Conservation (phyloP, 1,140 invertebrate genomes). For the Microplitis demolitor region DNA sequence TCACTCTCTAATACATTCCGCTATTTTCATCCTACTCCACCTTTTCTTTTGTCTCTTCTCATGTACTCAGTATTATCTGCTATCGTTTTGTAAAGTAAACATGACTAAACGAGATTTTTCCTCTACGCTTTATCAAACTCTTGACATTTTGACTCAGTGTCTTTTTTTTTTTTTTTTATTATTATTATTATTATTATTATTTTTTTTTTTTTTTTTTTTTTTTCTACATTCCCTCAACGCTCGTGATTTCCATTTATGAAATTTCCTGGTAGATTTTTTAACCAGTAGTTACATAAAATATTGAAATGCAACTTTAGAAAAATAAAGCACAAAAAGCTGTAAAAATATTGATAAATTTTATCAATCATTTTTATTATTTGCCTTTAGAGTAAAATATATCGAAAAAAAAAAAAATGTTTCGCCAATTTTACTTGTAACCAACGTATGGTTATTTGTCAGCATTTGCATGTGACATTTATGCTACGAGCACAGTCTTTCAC, state of each 20-base stretch:
- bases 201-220: neutral
- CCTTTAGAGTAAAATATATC: neutral
- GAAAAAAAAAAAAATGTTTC: neutral
- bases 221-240: neutral
- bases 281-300: too few species aligned
- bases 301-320: too few species aligned
- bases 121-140: neutral
- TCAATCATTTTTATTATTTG: neutral
- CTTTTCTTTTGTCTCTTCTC: neutral
- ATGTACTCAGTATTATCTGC: neutral
- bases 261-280: too few species aligned
- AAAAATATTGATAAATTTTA: neutral
- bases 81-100: neutral
- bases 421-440: neutral
- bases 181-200: too few species aligned
- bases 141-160: neutral
- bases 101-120: neutral
- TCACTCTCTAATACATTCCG: too few species aligned
- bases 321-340: too few species aligned
- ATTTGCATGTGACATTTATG: neutral
- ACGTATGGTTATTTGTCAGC: neutral
- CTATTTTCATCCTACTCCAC: neutral
- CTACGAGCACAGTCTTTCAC: neutral
- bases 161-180: neutral
- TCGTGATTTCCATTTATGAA: neutral